Conservation (phyloP, 37 sponge, comb jelly and placozoan species). For the Beroe forskalii region DNA sequence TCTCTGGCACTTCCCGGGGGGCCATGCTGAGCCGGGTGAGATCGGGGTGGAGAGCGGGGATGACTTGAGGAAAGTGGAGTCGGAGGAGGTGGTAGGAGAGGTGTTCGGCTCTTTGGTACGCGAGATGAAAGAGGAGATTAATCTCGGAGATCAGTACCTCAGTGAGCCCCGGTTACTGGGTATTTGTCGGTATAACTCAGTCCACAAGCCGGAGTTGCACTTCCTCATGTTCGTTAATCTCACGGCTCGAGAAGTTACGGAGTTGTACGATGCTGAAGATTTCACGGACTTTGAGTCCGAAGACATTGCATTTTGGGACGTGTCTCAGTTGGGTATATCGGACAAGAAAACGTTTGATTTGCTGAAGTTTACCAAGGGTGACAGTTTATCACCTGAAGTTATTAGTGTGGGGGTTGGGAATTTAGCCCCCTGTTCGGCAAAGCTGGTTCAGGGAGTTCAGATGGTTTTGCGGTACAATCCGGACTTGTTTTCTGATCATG, state of each 20-base stretch:
- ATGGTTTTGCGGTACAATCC: neutral
- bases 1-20: slow-evolving; percentile 59
- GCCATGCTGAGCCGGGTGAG: slow-evolving; percentile 50
- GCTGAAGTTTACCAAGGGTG: neutral
- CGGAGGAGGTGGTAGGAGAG: neutral
- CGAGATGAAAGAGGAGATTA: slow-evolving; percentile 45
- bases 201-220: slow-evolving; percentile 16
- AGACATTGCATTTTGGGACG: slow-evolving; percentile 40
- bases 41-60: neutral
- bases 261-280: neutral
- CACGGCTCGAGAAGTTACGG: slow-evolving; percentile 3
- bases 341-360: neutral
- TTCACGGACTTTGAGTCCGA: slow-evolving; percentile 19
- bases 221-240: neutral
- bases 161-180: neutral
- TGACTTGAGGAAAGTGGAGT: neutral
- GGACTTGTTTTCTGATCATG: neutral
- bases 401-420: neutral
- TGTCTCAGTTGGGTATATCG: neutral
- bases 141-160: neutral
- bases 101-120: neutral
- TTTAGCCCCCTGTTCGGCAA: neutral
- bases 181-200: neutral
- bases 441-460: neutral
- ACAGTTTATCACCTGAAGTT: neutral